phyloP scores from a whole-genome alignment of 2,797 vertebrate species.

The Poeciliopsis infans region DNA sequence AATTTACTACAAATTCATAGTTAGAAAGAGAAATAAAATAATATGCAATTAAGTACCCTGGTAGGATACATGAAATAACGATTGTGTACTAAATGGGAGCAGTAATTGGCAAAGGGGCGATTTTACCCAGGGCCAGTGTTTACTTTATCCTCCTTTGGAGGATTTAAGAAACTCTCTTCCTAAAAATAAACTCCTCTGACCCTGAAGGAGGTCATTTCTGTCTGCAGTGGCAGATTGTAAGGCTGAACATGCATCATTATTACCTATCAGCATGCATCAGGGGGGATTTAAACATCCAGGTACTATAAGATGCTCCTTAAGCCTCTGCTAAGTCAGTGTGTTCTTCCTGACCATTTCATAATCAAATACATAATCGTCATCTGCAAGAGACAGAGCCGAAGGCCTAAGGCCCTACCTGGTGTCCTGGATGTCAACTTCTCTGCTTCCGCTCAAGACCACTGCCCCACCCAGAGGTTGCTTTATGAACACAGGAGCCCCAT shows the following conservation, averaged over 20 bases:
- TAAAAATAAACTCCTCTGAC: conserved; percentile 67
- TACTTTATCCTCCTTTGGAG: conserved; percentile 7
- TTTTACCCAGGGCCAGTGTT: conserved; percentile 8
- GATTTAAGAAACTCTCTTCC: conserved; percentile 44
- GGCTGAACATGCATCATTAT: conserved; percentile 74
- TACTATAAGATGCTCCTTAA: conserved; percentile 72
- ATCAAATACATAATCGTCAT: conserved; percentile 78
- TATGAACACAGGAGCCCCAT: conserved; percentile 86
- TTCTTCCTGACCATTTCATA: conserved; percentile 81
- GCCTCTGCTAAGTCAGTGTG: conserved; percentile 80
- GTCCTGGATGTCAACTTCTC: conserved; percentile 72
- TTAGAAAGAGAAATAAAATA: neutral
- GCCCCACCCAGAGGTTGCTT: conserved; percentile 84
- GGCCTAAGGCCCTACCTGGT: conserved; percentile 78
- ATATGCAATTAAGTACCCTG: neutral
- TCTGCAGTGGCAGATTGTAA: conserved; percentile 71
- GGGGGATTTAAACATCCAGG: conserved; percentile 76
- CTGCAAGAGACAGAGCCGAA: conserved; percentile 63
- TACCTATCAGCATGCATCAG: conserved; percentile 78
- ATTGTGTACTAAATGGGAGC: neutral
- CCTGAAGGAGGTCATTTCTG: conserved; percentile 72
- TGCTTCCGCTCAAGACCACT: conserved; percentile 79
- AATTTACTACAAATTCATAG: neutral
- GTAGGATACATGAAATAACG: neutral
- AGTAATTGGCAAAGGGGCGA: neutral